Evolutionary conservation across 1,140 invertebrate genomes (phyloP).

Genomic region (Caerostris darwini): DNA sequence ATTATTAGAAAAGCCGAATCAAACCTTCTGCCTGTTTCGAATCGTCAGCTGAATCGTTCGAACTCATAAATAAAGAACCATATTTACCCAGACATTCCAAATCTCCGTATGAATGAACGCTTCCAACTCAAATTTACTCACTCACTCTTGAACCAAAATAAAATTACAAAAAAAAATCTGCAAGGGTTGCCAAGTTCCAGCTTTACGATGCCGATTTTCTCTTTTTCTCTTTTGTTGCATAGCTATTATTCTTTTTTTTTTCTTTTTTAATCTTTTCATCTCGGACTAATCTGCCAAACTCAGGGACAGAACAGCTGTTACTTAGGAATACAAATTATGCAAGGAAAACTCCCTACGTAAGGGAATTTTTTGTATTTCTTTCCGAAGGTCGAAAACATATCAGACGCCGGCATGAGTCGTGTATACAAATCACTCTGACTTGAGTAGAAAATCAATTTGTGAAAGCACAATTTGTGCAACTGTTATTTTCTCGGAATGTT

Average conservation of each 20-base stretch:
- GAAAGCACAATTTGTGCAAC: neutral
- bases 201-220: constrained; percentile 3
- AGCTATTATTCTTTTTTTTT: neutral
- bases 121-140: neutral
- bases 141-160: constrained; percentile 3
- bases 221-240: constrained; percentile 34
- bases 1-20: neutral
- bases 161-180: neutral
- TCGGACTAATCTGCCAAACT: constrained; percentile 40
- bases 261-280: constrained; percentile 45
- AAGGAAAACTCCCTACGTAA: constrained; percentile 28
- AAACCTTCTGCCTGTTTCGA: neutral
- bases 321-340: constrained; percentile 37
- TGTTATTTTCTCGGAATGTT: neutral
- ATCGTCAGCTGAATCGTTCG: neutral
- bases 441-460: neutral
- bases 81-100: constrained; percentile 6
- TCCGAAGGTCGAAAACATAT: constrained; percentile 25
- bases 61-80: neutral
- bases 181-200: constrained; percentile 16
- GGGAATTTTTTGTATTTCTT: constrained; percentile 26
- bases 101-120: constrained; percentile 4
- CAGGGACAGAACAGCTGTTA: constrained; percentile 47
- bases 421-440: neutral
- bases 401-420: neutral